Evolutionary conservation across 30 jellyfish, hydroid and myxozoan species (phyloP).

Genomic region (Hydractinia echinata): DNA sequence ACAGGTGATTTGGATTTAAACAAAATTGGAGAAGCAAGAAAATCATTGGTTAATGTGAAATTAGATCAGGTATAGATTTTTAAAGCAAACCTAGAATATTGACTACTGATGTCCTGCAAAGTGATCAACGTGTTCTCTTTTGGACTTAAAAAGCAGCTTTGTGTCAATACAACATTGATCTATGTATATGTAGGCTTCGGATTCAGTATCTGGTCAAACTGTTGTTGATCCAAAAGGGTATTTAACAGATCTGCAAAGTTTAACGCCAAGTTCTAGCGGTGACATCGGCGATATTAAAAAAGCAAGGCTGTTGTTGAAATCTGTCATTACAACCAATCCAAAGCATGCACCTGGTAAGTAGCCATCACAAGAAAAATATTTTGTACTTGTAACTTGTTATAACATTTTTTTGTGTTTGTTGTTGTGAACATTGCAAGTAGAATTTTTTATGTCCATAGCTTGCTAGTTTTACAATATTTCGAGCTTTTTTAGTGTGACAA

Average conservation of each 20-base stretch:
- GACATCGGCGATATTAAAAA: slow-evolving; percentile 97
- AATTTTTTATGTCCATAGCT: neutral
- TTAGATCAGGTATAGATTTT: slow-evolving; percentile 75
- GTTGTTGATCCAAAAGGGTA: slow-evolving; percentile 99
- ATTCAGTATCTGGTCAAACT: slow-evolving; percentile 96
- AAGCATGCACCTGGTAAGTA: slow-evolving; percentile 92
- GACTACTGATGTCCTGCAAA: no score
- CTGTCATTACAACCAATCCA: slow-evolving; percentile 93
- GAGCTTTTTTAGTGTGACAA: no score
- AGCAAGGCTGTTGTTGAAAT: slow-evolving; percentile 85
- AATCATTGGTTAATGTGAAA: slow-evolving; percentile 94
- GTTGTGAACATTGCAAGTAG: neutral
- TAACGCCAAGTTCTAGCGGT: slow-evolving; percentile 91
- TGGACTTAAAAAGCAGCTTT: no score
- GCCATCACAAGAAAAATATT: neutral
- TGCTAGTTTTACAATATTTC: neutral
- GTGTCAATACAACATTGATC: no score
- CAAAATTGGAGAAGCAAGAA: slow-evolving; percentile 98
- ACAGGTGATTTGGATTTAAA: slow-evolving; percentile 90
- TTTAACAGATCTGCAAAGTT: slow-evolving; percentile 89
- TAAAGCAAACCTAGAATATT: no score
- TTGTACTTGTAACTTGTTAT: neutral
- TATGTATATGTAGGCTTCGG: slow-evolving; percentile 68
- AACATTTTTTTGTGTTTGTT: neutral
- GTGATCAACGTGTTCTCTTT: neutral